These are phyloP conservation scores for Scyliorhinus canicula DNA, from an alignment of 2,797 vertebrate genomes.

Conservation along the genomic window DNA sequence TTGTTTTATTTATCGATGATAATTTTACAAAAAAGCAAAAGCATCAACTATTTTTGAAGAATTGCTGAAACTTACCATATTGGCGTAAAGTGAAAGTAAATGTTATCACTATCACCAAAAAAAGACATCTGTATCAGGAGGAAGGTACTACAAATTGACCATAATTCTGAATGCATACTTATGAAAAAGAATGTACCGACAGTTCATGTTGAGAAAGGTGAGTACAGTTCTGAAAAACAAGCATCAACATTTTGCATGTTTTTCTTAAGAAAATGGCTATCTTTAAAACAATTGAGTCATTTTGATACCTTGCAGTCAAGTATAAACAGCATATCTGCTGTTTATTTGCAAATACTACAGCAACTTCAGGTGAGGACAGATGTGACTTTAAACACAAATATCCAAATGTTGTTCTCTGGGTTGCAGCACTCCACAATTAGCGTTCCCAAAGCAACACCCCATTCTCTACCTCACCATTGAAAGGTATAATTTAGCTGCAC, in stretches of 20 bases:
- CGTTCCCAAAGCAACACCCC: background rate
- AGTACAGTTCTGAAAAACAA: background rate
- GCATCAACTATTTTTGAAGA: background rate
- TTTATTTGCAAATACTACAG: background rate
- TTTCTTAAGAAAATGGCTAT: background rate
- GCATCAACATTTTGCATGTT: background rate
- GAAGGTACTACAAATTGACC: background rate
- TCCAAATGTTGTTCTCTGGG: background rate
- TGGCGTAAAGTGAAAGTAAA: background rate
- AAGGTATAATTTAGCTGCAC: background rate
- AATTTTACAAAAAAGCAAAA: background rate
- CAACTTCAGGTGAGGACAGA: background rate
- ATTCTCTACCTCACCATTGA: background rate
- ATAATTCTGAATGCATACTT: background rate
- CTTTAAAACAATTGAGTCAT: background rate
- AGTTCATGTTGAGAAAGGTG: background rate
- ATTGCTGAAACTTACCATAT: background rate
- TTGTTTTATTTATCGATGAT: background rate
- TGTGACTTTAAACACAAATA: background rate
- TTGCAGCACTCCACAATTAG: background rate
- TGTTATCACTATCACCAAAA: background rate
- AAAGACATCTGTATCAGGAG: background rate
- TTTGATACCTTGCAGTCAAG: background rate
- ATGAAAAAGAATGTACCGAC: background rate
- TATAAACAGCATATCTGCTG: background rate